phyloP scores from a whole-genome alignment of 2,113 vertebrate species.

The Vimba vimba region DNA sequence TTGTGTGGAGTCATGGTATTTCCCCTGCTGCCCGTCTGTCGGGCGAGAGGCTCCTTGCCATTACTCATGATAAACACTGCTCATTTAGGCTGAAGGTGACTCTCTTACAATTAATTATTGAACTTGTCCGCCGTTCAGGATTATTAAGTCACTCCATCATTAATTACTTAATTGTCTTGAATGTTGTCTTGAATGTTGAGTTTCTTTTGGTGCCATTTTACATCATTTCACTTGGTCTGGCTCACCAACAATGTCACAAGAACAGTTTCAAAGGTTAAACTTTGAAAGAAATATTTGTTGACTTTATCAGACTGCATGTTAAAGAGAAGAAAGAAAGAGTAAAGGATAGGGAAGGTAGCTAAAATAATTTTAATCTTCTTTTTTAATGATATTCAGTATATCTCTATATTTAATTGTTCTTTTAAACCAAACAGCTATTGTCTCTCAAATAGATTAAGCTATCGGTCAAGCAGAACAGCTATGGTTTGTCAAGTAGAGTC shows the following conservation, averaged over 20 bases:
- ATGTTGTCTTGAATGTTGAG: neutral
- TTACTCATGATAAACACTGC: constrained; percentile 49
- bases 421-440: too few species aligned
- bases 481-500: neutral
- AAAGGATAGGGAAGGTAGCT: neutral
- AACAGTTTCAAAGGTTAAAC: neutral
- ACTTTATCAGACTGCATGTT: neutral
- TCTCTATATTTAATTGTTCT: too few species aligned
- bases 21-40: constrained; percentile 61
- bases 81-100: constrained; percentile 32
- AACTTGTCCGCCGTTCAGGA: constrained; percentile 12
- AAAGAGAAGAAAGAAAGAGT: neutral
- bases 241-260: neutral
- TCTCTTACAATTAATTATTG: constrained; percentile 54
- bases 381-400: too few species aligned
- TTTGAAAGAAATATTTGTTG: neutral
- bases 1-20: constrained; percentile 56
- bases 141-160: constrained; percentile 9
- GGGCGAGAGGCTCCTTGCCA: constrained; percentile 27
- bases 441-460: too few species aligned
- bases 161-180: constrained; percentile 8
- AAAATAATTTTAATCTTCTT: neutral
- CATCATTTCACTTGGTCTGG: neutral
- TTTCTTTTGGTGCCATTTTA: neutral
- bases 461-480: neutral